These are phyloP conservation scores for Nicator chloris DNA, from an alignment of 2,113 vertebrate genomes.

Conservation along the genomic window DNA sequence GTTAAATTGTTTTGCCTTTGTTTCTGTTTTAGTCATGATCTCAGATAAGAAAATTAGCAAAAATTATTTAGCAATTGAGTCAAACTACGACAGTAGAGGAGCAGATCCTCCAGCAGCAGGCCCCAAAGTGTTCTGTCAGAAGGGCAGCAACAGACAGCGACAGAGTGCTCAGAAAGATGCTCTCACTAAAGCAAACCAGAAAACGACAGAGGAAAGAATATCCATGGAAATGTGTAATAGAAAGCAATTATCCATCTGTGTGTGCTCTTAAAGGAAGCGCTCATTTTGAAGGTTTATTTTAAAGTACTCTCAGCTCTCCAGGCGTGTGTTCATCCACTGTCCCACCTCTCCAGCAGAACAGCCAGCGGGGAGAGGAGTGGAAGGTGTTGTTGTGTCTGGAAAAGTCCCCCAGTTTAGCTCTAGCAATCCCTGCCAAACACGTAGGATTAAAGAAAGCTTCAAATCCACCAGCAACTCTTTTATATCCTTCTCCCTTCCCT, in stretches of 20 bases:
- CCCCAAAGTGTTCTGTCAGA: neutral
- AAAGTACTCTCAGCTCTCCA: neutral
- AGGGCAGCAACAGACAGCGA: neutral
- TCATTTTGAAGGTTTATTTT: neutral
- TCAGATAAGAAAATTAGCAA: no score
- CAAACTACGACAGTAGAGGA: no score
- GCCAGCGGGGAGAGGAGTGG: neutral
- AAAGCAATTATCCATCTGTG: neutral
- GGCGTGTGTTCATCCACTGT: neutral
- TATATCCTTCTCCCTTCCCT: neutral
- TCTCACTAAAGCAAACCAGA: neutral
- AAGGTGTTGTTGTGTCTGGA: neutral
- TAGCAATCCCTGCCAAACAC: neutral
- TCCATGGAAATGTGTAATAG: neutral
- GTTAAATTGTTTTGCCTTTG: no score
- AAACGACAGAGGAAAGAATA: neutral
- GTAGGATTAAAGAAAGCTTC: neutral
- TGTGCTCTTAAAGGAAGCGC: neutral
- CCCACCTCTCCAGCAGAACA: neutral
- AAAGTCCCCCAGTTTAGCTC: neutral
- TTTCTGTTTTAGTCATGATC: no score
- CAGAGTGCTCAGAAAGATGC: neutral
- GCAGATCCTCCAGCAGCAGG: neutral
- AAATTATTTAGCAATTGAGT: no score
- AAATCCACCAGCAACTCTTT: neutral